A percentile compares a stretch with the other conserved stretches of the same genome.
Evolutionary conservation across 2,113 vertebrate genomes (phyloP).

Genomic region (Callaeas wilsoni): DNA sequence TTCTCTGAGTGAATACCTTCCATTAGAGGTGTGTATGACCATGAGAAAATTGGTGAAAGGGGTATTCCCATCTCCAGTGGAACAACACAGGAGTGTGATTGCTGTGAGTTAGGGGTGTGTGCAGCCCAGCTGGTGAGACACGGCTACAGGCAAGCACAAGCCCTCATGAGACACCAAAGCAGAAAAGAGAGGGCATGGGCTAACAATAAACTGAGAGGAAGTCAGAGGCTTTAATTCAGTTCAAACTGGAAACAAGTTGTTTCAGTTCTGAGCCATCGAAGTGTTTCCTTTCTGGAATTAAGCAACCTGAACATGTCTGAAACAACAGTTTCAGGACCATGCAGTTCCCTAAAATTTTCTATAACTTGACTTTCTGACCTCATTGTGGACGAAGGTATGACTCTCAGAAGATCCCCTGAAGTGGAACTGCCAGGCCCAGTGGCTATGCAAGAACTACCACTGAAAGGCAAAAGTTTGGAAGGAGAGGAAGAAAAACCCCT

Average conservation of each 20-base stretch:
- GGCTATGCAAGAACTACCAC: not conserved
- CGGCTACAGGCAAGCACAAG: not conserved
- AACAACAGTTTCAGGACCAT: not conserved
- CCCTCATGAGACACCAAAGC: not conserved
- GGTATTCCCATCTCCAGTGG: not conserved
- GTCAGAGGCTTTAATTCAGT: not conserved
- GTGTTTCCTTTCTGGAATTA: not conserved
- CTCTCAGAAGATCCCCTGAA: not conserved
- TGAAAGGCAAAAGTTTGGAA: not conserved
- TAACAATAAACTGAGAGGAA: not conserved
- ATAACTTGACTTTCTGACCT: not conserved
- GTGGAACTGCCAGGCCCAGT: not conserved
- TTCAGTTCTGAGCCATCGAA: not conserved
- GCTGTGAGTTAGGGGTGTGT: no score
- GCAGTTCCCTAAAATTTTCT: not conserved
- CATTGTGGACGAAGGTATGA: not conserved
- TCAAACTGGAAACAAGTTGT: not conserved
- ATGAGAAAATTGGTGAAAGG: not conserved
- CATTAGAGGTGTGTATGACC: not conserved
- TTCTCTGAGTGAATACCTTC: not conserved
- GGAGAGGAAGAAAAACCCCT: not conserved
- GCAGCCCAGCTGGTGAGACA: not conserved
- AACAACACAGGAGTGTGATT: rapidly evolving
- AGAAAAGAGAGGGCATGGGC: not conserved
- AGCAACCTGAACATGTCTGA: not conserved